Evolutionary conservation across 2,113 vertebrate genomes (phyloP), one percentile per base, ranked within the genome.

Genomic region (Gobio gobio): DNA sequence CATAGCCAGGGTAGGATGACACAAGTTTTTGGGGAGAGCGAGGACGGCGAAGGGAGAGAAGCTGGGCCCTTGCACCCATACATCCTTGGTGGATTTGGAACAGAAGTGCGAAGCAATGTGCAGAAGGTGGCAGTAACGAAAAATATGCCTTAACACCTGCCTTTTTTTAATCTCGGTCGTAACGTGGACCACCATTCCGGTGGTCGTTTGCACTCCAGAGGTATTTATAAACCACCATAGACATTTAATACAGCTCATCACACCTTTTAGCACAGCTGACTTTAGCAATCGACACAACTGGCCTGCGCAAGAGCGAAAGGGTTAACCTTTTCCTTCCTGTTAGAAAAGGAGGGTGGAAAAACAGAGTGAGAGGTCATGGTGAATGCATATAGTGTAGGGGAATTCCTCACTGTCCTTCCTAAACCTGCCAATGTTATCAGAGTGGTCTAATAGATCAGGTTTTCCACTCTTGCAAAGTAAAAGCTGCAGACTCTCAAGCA

Each of bases 191-290:
- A 29, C 20, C 29, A 3, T 78, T 61, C 43, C 40, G 36, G 66
- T 26, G 54, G 70, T 76, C 18, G n/a, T 20, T 64, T 36, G 79
- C 36, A 9, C 79, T 83, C 80, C 24, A 18, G 58, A 49, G 82
- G 82, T 89, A 90, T 89, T 89, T 89, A 87, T 89, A 90, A 86
- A 87, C 86, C 66, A 58, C 59, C 33, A 45, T 51, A 85, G 86
- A 91, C 85, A 88, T 83, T 78, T 82, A 89, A 87, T 86, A 85
- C 82, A 76, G 85, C 70, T 75, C 64, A 83, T 87, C 63, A 73
- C 84, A 73, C 49, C 66, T 77, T 86, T 87, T 63, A 43, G 24
- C 85, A 86, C 74, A 66, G 61, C n/a, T 80, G 74, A 56, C 64
- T 66, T 68, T 66, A 81, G 84, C 56, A 70, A 66, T 43, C 85